Conservation (phyloP, 2,888 invertebrate genomes). For the Globia sparganii region DNA sequence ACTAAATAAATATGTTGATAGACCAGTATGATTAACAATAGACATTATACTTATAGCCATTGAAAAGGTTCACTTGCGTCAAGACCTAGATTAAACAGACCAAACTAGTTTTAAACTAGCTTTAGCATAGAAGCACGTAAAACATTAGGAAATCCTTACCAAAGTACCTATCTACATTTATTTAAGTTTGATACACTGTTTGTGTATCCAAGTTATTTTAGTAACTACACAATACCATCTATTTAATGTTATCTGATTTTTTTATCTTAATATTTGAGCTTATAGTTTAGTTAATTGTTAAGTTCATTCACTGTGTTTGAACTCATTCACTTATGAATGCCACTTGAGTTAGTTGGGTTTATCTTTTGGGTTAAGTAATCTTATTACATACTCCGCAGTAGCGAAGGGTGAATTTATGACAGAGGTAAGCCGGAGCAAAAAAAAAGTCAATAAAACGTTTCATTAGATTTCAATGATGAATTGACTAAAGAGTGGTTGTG, state of each 20-base stretch:
- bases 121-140: conserved; percentile 19
- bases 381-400: too few species aligned
- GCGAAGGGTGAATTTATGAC: too few species aligned
- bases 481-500: too few species aligned
- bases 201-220: neutral
- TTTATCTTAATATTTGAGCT: neutral
- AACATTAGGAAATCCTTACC: conserved; percentile 41
- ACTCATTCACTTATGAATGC: conserved; percentile 23
- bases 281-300: conserved; percentile 6
- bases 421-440: too few species aligned
- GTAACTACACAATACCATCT: conserved; percentile 8
- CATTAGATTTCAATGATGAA: too few species aligned
- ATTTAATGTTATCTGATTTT: neutral
- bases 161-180: conserved; percentile 6
- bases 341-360: conserved; percentile 26
- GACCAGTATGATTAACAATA: conserved; percentile 29
- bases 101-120: conserved; percentile 39
- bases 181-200: neutral
- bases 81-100: conserved; percentile 42
- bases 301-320: conserved; percentile 19
- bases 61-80: conserved; percentile 40
- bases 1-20: conserved; percentile 5
- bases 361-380: conserved; percentile 45
- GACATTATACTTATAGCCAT: conserved; percentile 7
- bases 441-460: too few species aligned